Percentiles rank a stretch among this genome's conserved stretches.
These are phyloP conservation scores for Acanthosepion pharaonis DNA, from an alignment of 2,888 invertebrate species.

Conservation along the genomic window DNA sequence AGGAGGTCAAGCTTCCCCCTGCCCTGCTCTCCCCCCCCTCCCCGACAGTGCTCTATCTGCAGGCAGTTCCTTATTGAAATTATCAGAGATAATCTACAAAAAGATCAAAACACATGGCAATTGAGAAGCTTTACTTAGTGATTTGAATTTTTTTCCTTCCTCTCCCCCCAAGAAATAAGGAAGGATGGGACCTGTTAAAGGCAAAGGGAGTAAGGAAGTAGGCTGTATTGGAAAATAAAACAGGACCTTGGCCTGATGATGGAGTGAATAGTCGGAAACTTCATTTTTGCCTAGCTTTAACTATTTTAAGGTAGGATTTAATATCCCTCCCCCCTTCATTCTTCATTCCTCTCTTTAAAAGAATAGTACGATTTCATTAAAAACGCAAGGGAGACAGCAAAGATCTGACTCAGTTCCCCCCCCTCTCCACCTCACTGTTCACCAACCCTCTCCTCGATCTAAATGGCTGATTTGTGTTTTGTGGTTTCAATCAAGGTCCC, in stretches of 20 bases:
- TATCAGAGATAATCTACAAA: neutral
- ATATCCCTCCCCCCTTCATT: neutral
- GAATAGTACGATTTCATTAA: neutral
- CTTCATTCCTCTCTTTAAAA: neutral
- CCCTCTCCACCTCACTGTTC: neutral
- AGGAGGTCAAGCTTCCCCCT: no score
- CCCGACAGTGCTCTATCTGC: neutral
- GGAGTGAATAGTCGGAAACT: neutral
- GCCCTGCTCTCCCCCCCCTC: neutral
- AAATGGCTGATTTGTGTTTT: slow-evolving; percentile 33
- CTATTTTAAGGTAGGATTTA: neutral
- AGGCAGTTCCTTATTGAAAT: neutral
- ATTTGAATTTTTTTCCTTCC: neutral
- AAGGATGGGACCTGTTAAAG: neutral
- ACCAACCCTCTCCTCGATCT: neutral
- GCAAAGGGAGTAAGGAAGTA: neutral
- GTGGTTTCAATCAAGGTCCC: neutral
- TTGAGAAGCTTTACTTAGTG: neutral
- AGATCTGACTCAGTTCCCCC: neutral
- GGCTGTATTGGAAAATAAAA: neutral
- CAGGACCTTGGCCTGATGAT: neutral
- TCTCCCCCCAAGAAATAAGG: neutral
- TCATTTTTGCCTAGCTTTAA: neutral
- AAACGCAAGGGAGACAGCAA: neutral
- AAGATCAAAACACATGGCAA: slow-evolving; percentile 33